Percentiles rank a stretch among this genome's conserved stretches.
phyloP scores from a whole-genome alignment of 2,888 invertebrate genomes.

The Gymnosoma rotundatum region DNA sequence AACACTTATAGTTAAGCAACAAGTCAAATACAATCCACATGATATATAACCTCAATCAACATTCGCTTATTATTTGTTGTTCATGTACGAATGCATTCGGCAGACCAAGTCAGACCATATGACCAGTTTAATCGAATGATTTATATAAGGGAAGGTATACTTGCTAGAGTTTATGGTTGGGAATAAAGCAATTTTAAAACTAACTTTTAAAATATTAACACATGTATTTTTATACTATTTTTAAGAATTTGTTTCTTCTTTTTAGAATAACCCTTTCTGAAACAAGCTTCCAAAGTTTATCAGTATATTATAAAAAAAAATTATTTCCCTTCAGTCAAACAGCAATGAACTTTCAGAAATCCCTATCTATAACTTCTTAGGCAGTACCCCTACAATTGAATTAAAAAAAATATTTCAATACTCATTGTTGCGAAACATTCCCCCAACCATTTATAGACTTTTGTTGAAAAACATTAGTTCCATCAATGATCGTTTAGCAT shows the following conservation, averaged over 20 bases:
- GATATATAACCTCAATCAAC: constrained; percentile 81
- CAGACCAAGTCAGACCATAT: constrained; percentile 16
- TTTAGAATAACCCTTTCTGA: too few species aligned
- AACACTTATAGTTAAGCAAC: constrained; percentile 17
- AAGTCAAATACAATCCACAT: constrained; percentile 70
- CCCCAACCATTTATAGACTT: background rate
- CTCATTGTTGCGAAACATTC: background rate
- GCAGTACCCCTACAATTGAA: background rate
- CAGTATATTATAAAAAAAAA: too few species aligned
- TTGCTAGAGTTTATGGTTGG: background rate
- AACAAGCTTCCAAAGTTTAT: too few species aligned
- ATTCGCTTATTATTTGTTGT: constrained; percentile 76
- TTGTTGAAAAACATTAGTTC: constrained; percentile 20
- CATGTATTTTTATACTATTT: too few species aligned
- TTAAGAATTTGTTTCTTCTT: too few species aligned
- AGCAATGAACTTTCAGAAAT: too few species aligned
- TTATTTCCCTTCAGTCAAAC: too few species aligned
- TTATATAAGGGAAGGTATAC: constrained; percentile 9
- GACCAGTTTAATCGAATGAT: constrained; percentile 3
- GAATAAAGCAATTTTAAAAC: too few species aligned
- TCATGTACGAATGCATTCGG: constrained; percentile 37
- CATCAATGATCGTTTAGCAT: constrained; percentile 51
- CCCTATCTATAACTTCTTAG: too few species aligned
- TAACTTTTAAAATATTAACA: too few species aligned
- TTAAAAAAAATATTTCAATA: background rate